phyloP scores from a whole-genome alignment of 2,888 invertebrate species.

The Lampropteryx suffumata region DNA sequence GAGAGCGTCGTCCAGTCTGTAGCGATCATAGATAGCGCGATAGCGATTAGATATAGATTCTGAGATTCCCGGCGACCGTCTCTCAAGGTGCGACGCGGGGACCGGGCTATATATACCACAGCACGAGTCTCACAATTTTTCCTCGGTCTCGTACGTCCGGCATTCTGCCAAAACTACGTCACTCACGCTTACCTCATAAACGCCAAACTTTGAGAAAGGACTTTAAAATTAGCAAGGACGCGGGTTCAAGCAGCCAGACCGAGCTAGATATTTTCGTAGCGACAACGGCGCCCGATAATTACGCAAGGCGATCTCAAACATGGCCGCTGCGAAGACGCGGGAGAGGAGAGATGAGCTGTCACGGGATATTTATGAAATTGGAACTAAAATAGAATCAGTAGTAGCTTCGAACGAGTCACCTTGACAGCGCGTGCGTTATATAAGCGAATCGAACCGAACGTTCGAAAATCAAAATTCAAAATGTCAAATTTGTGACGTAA shows the following conservation, averaged over 20 bases:
- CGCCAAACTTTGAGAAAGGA: conserved; percentile 77
- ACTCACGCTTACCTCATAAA: conserved; percentile 77
- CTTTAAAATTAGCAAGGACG: conserved; percentile 81
- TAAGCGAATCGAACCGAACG: conserved; percentile 65
- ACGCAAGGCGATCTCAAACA: conserved; percentile 64
- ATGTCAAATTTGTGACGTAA: conserved; percentile 68
- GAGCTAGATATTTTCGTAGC: conserved; percentile 36
- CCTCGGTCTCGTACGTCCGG: conserved; percentile 75
- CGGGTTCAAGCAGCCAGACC: conserved; percentile 52
- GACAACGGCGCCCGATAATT: conserved; percentile 61
- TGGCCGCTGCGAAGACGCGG: conserved; percentile 75
- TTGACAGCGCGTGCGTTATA: conserved; percentile 73
- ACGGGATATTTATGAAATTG: conserved; percentile 82
- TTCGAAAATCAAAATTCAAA: conserved; percentile 62
- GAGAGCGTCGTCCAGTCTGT: conserved; percentile 32
- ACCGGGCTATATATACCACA: conserved; percentile 57
- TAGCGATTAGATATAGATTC: conserved; percentile 32
- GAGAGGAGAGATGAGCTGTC: conserved; percentile 79
- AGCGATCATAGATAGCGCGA: conserved; percentile 13
- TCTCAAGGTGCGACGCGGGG: conserved; percentile 70
- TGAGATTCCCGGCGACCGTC: conserved; percentile 49
- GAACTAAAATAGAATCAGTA: conserved; percentile 79
- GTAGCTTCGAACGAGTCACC: conserved; percentile 79
- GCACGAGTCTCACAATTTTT: conserved; percentile 63
- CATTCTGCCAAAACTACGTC: conserved; percentile 78